Evolutionary conservation across 2,888 invertebrate genomes (phyloP).

Genomic region (Siphlonurus alternatus): DNA sequence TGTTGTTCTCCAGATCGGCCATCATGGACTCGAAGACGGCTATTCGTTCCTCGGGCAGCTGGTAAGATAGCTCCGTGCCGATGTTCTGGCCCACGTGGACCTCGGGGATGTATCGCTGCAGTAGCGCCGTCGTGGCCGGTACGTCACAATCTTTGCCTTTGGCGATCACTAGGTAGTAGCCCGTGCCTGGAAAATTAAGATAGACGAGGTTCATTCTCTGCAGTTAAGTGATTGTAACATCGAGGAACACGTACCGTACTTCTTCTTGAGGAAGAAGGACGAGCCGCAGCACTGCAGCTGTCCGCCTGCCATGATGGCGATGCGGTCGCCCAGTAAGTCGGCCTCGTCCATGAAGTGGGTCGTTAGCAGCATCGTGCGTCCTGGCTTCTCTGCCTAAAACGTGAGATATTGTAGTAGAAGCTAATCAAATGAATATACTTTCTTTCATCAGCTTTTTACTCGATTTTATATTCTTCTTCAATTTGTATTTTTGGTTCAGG

Average conservation of each 20-base stretch:
- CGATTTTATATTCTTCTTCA: too few species aligned
- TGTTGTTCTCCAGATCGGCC: constrained; percentile 42
- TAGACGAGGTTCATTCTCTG: too few species aligned
- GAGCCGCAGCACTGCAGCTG: constrained; percentile 64
- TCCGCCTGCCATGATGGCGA: constrained; percentile 75
- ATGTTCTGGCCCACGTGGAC: constrained; percentile 50
- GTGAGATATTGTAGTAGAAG: too few species aligned
- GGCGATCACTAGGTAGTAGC: constrained; percentile 61
- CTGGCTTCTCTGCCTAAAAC: constrained; percentile 36
- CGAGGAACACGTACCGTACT: constrained; percentile 28
- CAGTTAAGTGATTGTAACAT: too few species aligned
- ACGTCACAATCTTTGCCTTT: constrained; percentile 36
- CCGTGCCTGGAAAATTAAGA: too few species aligned
- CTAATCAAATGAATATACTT: too few species aligned
- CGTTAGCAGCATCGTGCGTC: constrained; percentile 61
- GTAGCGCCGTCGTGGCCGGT: constrained; percentile 35
- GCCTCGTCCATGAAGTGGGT: constrained; percentile 89
- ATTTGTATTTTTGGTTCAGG: too few species aligned
- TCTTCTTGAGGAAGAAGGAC: constrained; percentile 28
- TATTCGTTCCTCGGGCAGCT: constrained; percentile 43
- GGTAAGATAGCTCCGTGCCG: constrained; percentile 57
- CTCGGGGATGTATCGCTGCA: constrained; percentile 45
- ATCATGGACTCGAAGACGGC: constrained; percentile 49
- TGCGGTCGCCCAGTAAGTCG: constrained; percentile 69
- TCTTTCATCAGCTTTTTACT: too few species aligned